Evolutionary conservation across 2,797 vertebrate genomes (phyloP).

Genomic region (Kryptolebias ocellatus): DNA sequence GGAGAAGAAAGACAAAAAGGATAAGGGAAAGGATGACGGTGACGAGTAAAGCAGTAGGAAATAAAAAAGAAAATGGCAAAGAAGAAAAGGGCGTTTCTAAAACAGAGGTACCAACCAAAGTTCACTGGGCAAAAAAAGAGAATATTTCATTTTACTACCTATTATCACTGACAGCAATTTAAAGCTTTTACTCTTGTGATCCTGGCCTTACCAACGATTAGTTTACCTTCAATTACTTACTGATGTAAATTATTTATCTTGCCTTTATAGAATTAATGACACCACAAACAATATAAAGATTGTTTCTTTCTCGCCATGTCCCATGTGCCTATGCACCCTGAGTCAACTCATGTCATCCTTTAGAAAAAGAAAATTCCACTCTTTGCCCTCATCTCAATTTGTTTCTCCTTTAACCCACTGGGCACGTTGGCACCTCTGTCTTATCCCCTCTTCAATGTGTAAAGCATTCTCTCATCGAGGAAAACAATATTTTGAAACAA

Average conservation of each 20-base stretch:
- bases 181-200: slow-evolving; percentile 51
- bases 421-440: slow-evolving; percentile 83
- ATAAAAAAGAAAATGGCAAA: slow-evolving; percentile 84
- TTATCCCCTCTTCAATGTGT: slow-evolving; percentile 73
- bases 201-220: slow-evolving; percentile 65
- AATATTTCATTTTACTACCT: slow-evolving; percentile 46
- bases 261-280: slow-evolving; percentile 57
- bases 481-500: slow-evolving; percentile 71
- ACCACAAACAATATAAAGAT: slow-evolving; percentile 45
- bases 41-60: slow-evolving; percentile 87
- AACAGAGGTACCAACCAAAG: slow-evolving; percentile 84
- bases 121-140: slow-evolving; percentile 71
- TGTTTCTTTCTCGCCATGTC: slow-evolving; percentile 57
- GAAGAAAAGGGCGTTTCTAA: slow-evolving; percentile 70
- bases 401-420: slow-evolving; percentile 62
- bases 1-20: slow-evolving; percentile 93
- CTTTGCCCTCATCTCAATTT: slow-evolving; percentile 37
- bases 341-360: slow-evolving; percentile 45
- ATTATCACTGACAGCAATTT: slow-evolving; percentile 38
- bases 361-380: slow-evolving; percentile 28
- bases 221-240: slow-evolving; percentile 49
- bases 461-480: slow-evolving; percentile 73
- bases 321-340: slow-evolving; percentile 65
- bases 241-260: slow-evolving; percentile 63
- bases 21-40: slow-evolving; percentile 95